Base-by-base conservation (phyloP, 2,113 vertebrate species). In the Leucopsar rothschildi region DNA sequence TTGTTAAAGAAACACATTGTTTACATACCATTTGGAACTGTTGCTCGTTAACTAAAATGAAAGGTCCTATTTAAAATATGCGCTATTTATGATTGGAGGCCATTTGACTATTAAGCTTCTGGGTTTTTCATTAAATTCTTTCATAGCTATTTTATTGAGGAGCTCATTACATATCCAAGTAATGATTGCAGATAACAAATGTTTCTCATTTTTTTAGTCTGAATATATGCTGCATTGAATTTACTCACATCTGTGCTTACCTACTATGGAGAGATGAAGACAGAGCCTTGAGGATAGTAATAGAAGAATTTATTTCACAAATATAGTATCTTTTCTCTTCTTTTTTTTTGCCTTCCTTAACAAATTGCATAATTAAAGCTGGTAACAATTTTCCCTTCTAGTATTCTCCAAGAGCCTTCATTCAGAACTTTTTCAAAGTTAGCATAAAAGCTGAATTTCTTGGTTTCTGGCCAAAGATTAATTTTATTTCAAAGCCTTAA, bases 401-500 rank as follows among this genome's bases (percentile, higher is more conserved):
- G 35, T 90, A 65, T 37, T 72, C 57, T 80, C 42, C 42, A n/a
- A 24, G 80, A 90, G 10, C 28, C 40, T 86, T 93, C 44, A 56
- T 10, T 59, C 68, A 71, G 25, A 86, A 93, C 50, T 90, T 90
- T 68, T 77, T 49, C 42, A 70, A 80, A 94, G 82, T 83, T 92
- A 75, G 80, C 9, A 11, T 49, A 39, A n/a, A n/a, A 92, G 39
- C 17, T 86, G 71, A 69, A 75, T 73, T 73, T 88, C 72, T 93
- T 94, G 76, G 72, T 40, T 92, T 92, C 80, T 91, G 35, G 60
- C 86, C 80, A 92, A 93, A 73, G 68, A 82, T 73, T 86, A 86
- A 78, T 95, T 94, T 86, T 82, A 71, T 91, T 94, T 80, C 52
- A 78, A 84, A 86, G 49, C 33, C 64, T 91, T 60, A 86, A 91